Base-by-base conservation (phyloP, 2,888 invertebrate species). In the Microplitis manilae region DNA sequence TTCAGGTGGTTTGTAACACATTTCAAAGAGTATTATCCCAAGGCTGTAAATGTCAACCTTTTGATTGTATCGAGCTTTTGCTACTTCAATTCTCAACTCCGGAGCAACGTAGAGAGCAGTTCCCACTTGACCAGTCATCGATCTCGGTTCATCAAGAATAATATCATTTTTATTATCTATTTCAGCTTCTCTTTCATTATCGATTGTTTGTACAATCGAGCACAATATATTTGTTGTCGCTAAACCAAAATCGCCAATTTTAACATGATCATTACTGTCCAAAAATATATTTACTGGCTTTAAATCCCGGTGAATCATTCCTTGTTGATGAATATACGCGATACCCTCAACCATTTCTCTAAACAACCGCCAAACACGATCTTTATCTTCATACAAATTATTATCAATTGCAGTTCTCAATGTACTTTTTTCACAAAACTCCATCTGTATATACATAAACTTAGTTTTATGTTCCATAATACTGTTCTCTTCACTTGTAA, bases 211-310 rank as follows among this genome's bases (percentile, higher is more conserved):
- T 1, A 82, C 86, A 20, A 87, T 79, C 5, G 86, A 88, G 84
- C 90, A 86, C 87, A 93, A 91, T 72, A 94, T 92, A 82, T 93
- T 94, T 0, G 95, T 96, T 0, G 97, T 98, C 0, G 99, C 98
- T 2, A 99, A 92, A 13, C 99, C 99, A 90, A 99, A 99, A 90
- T 99, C 99, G 13, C 98, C 99, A 81, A 99, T 99, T 92, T 99
- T 99, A 1, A 97, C 97, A 88, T 97, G 97, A 90, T 98, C 98
- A 83, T 96, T 95, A 1, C 94, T 95, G 88, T 98, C 98, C 87
- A 99, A 92, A 90, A 99, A 98, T 86, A 99, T 97, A 87, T 99
- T 99, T 0, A 95, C 97, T 0, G 96, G 96, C 87, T 96, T 96
- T 81, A 96, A 88, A 85, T 96, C 96, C 71, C 96, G 91, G 87